Percentiles rank a stretch among this genome's conserved stretches.
phyloP scores from a whole-genome alignment of 2,888 invertebrate species.

The Xylota segnis region DNA sequence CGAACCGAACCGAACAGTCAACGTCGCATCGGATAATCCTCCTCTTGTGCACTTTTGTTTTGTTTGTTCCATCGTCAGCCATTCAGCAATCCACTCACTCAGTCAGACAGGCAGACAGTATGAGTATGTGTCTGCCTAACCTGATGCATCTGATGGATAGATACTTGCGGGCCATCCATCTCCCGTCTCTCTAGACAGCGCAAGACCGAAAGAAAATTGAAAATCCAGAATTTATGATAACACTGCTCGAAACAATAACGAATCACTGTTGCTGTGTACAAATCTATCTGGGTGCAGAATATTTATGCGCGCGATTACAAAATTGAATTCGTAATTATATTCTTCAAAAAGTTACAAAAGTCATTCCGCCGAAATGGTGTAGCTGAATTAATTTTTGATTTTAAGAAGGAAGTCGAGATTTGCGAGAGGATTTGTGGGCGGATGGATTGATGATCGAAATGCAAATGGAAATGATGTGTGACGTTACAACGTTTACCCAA shows the following conservation, averaged over 20 bases:
- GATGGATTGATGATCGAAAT: constrained; percentile 67
- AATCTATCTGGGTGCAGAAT: constrained; percentile 40
- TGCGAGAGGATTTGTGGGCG: constrained; percentile 62
- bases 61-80: not conserved
- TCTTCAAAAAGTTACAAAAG: constrained; percentile 49
- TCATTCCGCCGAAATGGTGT: constrained; percentile 6
- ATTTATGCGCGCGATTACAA: constrained; percentile 70
- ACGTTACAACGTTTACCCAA: constrained; percentile 28
- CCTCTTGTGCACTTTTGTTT: not conserved
- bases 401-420: constrained; percentile 43
- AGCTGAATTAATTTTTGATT: constrained; percentile 53
- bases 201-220: constrained; percentile 29
- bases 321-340: constrained; percentile 67
- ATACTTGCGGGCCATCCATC: constrained; percentile 40
- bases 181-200: constrained; percentile 8
- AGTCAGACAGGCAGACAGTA: constrained; percentile 16
- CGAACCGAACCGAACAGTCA: constrained; percentile 6
- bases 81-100: constrained; percentile 7
- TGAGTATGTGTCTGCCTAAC: constrained; percentile 14
- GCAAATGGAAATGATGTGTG: constrained; percentile 54
- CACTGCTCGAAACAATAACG: constrained; percentile 58
- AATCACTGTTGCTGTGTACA: constrained; percentile 25
- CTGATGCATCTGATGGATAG: constrained; percentile 43
- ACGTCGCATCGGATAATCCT: constrained; percentile 38
- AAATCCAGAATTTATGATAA: constrained; percentile 67